Conservation (phyloP, 2,888 invertebrate genomes). For the Hirtodrosophila histrioides region DNA sequence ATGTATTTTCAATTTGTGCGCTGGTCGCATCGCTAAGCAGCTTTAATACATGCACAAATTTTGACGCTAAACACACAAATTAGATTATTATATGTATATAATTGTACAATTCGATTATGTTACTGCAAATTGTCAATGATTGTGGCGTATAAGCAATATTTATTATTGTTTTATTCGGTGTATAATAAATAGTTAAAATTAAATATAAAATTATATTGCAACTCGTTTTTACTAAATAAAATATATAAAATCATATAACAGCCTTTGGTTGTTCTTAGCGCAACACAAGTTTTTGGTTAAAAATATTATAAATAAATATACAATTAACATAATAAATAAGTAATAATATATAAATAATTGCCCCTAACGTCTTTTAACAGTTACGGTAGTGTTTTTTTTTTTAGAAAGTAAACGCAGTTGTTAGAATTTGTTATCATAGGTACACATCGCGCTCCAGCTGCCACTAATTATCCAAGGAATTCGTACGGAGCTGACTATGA, state of each 20-base stretch:
- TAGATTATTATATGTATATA: slow-evolving; percentile 32
- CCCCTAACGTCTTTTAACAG: slow-evolving; percentile 53
- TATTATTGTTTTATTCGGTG: slow-evolving; percentile 43
- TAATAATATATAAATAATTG: slow-evolving; percentile 39
- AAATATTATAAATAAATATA: slow-evolving; percentile 42
- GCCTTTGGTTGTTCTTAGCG: slow-evolving; percentile 64
- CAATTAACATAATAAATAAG: slow-evolving; percentile 29
- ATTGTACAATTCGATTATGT: slow-evolving; percentile 45
- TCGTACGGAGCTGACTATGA: slow-evolving; percentile 87
- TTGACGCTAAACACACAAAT: slow-evolving; percentile 33
- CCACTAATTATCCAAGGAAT: slow-evolving; percentile 81
- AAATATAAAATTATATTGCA: slow-evolving; percentile 69
- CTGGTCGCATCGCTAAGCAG: slow-evolving; percentile 36
- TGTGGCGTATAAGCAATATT: slow-evolving; percentile 47
- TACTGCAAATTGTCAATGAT: slow-evolving; percentile 66
- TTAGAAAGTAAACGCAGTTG: slow-evolving; percentile 27
- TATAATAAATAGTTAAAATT: slow-evolving; percentile 66
- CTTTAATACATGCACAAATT: slow-evolving; percentile 49
- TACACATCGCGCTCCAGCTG: slow-evolving; percentile 9
- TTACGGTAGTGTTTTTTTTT: slow-evolving; percentile 18
- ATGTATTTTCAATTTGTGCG: slow-evolving; percentile 45
- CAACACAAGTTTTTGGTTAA: slow-evolving; percentile 59
- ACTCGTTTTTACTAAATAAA: slow-evolving; percentile 42
- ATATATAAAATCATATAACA: slow-evolving; percentile 67
- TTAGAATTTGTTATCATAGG: slow-evolving; percentile 29